These are phyloP conservation scores for Triplophysa bombifrons DNA, from an alignment of 2,797 vertebrate species.

Conservation along the genomic window DNA sequence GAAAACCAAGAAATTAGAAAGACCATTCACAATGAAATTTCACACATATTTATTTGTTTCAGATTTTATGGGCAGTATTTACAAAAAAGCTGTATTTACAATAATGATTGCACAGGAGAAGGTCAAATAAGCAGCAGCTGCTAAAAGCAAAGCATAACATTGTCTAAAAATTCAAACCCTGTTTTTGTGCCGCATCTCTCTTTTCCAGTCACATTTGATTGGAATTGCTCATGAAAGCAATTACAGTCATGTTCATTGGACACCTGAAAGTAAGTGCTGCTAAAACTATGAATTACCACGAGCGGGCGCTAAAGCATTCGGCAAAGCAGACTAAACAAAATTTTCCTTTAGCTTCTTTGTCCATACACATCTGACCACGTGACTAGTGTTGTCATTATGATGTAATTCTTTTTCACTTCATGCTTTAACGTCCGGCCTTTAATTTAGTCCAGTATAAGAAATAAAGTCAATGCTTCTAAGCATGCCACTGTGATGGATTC, in stretches of 20 bases:
- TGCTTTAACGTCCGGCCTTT: not conserved
- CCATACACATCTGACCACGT: not conserved
- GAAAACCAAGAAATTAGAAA: constrained; percentile 4
- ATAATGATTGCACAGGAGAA: constrained; percentile 44
- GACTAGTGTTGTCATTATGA: not conserved
- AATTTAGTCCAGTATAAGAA: not conserved
- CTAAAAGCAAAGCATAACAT: constrained; percentile 36
- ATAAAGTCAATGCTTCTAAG: not conserved
- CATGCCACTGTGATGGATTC: not conserved
- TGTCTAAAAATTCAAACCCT: constrained; percentile 49
- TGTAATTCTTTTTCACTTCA: not conserved
- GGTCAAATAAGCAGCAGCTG: constrained; percentile 43
- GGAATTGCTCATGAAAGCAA: constrained; percentile 40
- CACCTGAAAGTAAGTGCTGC: constrained; percentile 18
- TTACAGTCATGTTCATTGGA: constrained; percentile 16
- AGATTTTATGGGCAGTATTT: constrained; percentile 47
- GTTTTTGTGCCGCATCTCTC: constrained; percentile 43
- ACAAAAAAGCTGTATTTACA: constrained; percentile 61
- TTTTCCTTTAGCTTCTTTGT: not conserved
- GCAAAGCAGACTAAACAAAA: constrained; percentile 21
- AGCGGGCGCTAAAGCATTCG: constrained; percentile 25
- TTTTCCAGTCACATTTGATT: constrained; percentile 7
- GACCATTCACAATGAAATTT: constrained; percentile 30
- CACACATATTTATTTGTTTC: constrained; percentile 53
- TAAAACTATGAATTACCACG: constrained; percentile 43